Conservation (phyloP, 2,888 invertebrate species). For the Sarcophaga variegata region DNA sequence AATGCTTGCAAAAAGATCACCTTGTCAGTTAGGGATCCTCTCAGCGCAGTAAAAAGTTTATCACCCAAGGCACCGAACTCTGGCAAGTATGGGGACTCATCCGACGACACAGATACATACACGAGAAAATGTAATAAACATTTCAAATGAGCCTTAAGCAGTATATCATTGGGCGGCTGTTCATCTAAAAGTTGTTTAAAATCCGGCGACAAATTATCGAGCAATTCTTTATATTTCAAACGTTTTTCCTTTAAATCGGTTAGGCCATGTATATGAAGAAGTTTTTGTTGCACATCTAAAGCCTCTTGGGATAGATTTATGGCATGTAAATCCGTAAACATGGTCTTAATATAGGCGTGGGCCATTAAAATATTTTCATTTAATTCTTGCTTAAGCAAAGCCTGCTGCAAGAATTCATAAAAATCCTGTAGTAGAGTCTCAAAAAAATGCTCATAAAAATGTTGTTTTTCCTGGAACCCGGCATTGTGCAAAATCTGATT, state of each 20-base stretch:
- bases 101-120: conserved; percentile 24
- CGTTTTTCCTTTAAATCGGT: conserved; percentile 59
- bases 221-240: conserved; percentile 43
- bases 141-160: conserved; percentile 64
- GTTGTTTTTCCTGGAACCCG: conserved; percentile 27
- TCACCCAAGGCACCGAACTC: background rate
- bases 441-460: conserved; percentile 42
- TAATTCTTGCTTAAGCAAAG: conserved; percentile 64
- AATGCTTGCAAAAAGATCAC: conserved; percentile 39
- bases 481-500: too few relatives aligned
- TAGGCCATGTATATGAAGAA: conserved; percentile 22
- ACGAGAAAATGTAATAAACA: conserved; percentile 60
- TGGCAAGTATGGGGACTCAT: background rate
- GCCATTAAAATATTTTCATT: conserved; percentile 60
- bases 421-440: conserved; percentile 39
- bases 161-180: conserved; percentile 31
- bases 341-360: conserved; percentile 57
- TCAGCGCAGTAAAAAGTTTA: background rate
- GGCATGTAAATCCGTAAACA: conserved; percentile 43
- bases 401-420: conserved; percentile 43
- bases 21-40: too few relatives aligned
- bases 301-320: conserved; percentile 51
- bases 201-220: conserved; percentile 56
- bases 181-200: conserved; percentile 52
- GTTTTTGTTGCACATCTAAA: conserved; percentile 34